Percentiles rank a stretch among this genome's conserved stretches.
Evolutionary conservation across 1,140 invertebrate genomes (phyloP).

Genomic region (Zelostemma sp.): DNA sequence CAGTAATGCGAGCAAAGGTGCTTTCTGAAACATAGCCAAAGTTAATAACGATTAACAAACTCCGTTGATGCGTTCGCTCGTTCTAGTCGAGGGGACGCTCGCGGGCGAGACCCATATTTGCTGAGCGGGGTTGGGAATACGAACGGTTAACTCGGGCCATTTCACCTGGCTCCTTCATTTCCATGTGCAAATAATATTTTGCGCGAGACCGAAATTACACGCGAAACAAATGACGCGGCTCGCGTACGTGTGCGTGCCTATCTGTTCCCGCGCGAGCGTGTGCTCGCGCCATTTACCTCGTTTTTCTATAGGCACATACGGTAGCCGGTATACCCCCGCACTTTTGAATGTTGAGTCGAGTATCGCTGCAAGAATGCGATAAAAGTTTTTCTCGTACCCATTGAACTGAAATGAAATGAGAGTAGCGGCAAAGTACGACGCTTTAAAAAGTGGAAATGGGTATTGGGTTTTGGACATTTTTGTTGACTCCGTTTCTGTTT

Average conservation of each 20-base stretch:
- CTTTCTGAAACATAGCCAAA: slow-evolving; percentile 43
- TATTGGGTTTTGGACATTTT: neutral
- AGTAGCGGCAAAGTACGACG: no score
- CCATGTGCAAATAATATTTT: slow-evolving; percentile 55
- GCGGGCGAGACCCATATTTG: slow-evolving; percentile 34
- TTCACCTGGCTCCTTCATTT: slow-evolving; percentile 50
- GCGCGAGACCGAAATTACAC: slow-evolving; percentile 41
- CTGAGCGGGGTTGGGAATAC: slow-evolving; percentile 38
- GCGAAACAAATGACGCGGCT: slow-evolving; percentile 33
- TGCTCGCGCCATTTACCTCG: neutral
- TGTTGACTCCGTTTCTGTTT: neutral
- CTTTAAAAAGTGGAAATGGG: neutral
- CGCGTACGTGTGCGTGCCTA: slow-evolving; percentile 21
- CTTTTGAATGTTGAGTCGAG: neutral
- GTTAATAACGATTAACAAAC: slow-evolving; percentile 57
- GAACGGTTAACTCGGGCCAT: slow-evolving; percentile 51
- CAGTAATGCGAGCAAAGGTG: slow-evolving; percentile 50
- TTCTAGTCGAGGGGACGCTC: slow-evolving; percentile 19
- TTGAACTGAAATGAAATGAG: no score
- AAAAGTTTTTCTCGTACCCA: neutral
- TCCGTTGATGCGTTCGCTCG: slow-evolving; percentile 10
- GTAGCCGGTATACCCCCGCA: neutral
- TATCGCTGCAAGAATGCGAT: slow-evolving; percentile 2
- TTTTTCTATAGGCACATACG: slow-evolving; percentile 1
- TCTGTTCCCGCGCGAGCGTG: slow-evolving; percentile 1